Evolutionary conservation across 2,888 invertebrate species (phyloP).

Genomic region (Synanthedon formicaeformis): DNA sequence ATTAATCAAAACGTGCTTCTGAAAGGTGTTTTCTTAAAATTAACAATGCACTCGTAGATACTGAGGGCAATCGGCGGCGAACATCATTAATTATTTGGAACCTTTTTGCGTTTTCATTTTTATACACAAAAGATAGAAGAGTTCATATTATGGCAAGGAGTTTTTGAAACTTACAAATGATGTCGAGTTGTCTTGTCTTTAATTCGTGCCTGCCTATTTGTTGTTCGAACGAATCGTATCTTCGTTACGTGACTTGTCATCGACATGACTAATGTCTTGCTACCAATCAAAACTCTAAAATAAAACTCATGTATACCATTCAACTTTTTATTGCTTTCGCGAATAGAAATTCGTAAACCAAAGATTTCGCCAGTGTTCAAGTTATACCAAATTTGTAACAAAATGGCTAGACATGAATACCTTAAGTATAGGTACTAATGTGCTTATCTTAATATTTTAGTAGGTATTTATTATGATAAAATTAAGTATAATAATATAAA

Average conservation of each 20-base stretch:
- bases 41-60: slow-evolving; percentile 1
- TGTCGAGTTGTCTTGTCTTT: slow-evolving; percentile 6
- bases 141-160: neutral
- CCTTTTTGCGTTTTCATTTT: slow-evolving; percentile 1
- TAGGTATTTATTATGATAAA: no score
- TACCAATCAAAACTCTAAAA: neutral
- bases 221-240: slow-evolving; percentile 6
- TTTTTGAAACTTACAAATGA: slow-evolving; percentile 6
- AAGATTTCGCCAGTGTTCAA: no score
- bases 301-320: no score
- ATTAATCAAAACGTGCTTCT: slow-evolving; percentile 4
- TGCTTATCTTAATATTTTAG: no score
- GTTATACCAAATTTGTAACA: no score
- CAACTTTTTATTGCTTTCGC: no score
- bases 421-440: no score
- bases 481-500: no score
- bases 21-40: slow-evolving; percentile 4
- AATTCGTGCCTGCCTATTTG: slow-evolving; percentile 2
- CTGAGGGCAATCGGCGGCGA: neutral
- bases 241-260: slow-evolving; percentile 15
- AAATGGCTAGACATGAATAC: no score
- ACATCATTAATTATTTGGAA: slow-evolving; percentile 1
- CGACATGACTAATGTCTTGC: slow-evolving; percentile 10
- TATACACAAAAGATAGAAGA: neutral
- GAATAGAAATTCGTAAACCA: no score